These are phyloP conservation scores for Dipodomys stephensi DNA, from an alignment of 2,113 vertebrate species.

Conservation along the genomic window DNA sequence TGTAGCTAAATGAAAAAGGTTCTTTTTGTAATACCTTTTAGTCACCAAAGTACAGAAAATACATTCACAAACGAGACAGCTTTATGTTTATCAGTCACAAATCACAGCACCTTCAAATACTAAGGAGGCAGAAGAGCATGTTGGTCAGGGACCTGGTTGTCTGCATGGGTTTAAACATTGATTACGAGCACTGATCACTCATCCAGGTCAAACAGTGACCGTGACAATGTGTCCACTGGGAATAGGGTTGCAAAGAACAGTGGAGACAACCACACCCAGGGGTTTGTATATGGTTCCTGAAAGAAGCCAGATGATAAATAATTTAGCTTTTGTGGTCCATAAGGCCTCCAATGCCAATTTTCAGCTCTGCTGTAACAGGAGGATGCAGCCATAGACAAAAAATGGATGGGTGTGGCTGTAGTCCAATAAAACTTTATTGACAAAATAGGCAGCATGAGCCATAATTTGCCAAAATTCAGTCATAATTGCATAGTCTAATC, in stretches of 20 bases:
- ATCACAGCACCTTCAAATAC: neutral
- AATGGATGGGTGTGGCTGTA: neutral
- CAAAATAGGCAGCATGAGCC: neutral
- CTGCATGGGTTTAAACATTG: neutral
- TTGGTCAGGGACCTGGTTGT: neutral
- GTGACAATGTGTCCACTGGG: neutral
- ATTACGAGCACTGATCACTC: neutral
- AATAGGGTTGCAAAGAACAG: neutral
- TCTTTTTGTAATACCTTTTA: neutral
- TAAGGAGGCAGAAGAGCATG: neutral
- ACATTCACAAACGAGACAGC: neutral
- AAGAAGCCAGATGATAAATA: neutral
- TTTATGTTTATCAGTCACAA: neutral
- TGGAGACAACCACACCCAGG: neutral
- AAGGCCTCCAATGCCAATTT: neutral
- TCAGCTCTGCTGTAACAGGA: neutral
- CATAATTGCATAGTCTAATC: neutral
- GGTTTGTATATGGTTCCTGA: neutral
- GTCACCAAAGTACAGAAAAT: neutral
- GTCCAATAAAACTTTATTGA: conserved; percentile 40
- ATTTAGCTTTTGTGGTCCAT: neutral
- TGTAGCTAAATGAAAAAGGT: neutral
- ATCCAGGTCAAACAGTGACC: neutral
- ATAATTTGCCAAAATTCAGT: neutral
- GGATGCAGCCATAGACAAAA: neutral